Base-by-base conservation (phyloP, 2,113 vertebrate species). In the Paracanthobrama guichenoti region DNA sequence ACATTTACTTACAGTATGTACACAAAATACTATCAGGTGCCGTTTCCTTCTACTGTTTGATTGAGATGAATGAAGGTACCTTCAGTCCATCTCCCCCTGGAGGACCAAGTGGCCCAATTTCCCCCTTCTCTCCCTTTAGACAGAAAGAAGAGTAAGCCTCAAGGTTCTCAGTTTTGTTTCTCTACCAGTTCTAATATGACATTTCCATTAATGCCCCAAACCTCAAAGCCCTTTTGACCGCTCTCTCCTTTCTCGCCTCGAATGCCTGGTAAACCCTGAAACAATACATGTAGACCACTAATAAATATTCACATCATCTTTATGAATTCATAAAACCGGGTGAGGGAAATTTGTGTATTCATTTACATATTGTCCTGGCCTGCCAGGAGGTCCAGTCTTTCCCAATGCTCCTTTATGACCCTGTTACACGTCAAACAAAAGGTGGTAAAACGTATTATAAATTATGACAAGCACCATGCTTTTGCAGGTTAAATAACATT, bases 351-450 rank as follows among this genome's bases (percentile, higher is more conserved):
- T 26, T 0, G 62, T 87, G 35, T 39, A 35, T 80, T 84, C 1
- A 93, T 94, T 93, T 87, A 96, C 95, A 0, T 93, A 92, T 64
- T 64, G 81, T 44, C 95, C 95, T 28, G 89, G 93, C 31, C 91
- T 89, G 0, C 95, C 95, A 20, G 64, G 88, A 10, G 91, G 91
- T 66, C 95, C 95, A 60, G 46, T 42, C 1, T 81, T 82, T 39
- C 95, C 95, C 26, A 84, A 3, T 11, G 78, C 79, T 28, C 95
- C 95, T 0, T 73, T 89, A n/a, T 48, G 26, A 14, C 95, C 95
- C 95, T 96, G 87, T 53, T 90, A 91, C 55, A 79, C 67, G 44
- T 57, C 46, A 79, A 62, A 11, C 11, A 82, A 64, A 76, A 26
- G 28, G 18, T 76, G 28, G 50, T 31, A 67, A 50, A 44, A 22